phyloP scores from a whole-genome alignment of 2,797 vertebrate species.

The Rhincodon typus region DNA sequence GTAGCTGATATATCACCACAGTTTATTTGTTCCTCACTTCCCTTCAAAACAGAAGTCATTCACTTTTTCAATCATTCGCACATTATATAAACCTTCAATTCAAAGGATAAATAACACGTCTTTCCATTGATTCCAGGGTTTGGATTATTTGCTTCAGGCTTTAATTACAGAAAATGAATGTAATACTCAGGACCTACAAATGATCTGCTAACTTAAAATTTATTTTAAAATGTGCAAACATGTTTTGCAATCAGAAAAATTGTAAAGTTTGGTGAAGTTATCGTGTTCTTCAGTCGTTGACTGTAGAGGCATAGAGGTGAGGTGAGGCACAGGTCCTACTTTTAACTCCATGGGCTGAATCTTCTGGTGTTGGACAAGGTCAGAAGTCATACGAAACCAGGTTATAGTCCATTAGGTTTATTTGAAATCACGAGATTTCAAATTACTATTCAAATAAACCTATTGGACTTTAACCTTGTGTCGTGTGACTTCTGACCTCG shows the following conservation, averaged over 20 bases:
- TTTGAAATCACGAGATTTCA: too few species aligned
- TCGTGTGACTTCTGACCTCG: too few species aligned
- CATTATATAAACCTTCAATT: too few species aligned
- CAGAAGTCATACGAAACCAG: too few species aligned
- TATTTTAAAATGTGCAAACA: neutral
- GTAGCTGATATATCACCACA: neutral
- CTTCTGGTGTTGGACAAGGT: too few species aligned
- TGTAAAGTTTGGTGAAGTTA: neutral
- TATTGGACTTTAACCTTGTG: too few species aligned
- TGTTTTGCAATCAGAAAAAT: neutral
- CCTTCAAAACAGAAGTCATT: neutral
- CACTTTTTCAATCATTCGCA: neutral
- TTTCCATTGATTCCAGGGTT: neutral
- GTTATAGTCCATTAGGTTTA: too few species aligned
- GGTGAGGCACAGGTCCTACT: too few species aligned
- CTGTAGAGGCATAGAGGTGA: neutral
- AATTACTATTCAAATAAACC: too few species aligned
- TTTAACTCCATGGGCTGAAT: too few species aligned
- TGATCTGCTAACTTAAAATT: neutral
- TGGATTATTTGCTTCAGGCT: neutral
- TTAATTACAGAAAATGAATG: too few species aligned
- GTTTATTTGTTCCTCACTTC: neutral
- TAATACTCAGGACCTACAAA: neutral
- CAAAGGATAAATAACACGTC: too few species aligned
- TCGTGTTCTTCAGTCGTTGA: neutral